phyloP scores from a whole-genome alignment of 2,797 vertebrate species.

The Gypaetus barbatus region DNA sequence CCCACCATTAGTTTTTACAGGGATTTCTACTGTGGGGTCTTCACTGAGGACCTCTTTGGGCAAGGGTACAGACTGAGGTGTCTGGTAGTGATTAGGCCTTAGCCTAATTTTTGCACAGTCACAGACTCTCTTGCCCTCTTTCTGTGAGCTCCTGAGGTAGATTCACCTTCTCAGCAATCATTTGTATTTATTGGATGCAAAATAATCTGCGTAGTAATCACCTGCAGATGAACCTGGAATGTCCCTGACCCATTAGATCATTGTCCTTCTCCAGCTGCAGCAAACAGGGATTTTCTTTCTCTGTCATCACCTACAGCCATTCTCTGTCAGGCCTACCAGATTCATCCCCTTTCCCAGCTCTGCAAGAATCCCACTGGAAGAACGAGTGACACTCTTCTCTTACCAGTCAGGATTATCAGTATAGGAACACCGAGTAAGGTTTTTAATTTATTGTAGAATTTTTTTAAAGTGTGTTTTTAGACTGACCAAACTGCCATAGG shows the following conservation, averaged over 20 bases:
- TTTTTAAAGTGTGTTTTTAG: neutral
- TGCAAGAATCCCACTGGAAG: neutral
- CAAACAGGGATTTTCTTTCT: neutral
- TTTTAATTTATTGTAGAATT: neutral
- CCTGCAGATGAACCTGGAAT: neutral
- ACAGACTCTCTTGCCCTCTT: neutral
- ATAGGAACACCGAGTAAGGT: neutral
- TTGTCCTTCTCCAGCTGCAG: neutral
- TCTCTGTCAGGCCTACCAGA: neutral
- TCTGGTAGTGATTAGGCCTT: neutral
- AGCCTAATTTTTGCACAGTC: neutral
- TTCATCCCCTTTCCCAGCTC: neutral
- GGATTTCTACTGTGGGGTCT: neutral
- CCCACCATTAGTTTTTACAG: neutral
- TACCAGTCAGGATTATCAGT: neutral
- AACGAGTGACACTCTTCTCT: neutral
- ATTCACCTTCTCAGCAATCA: neutral
- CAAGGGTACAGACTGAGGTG: neutral
- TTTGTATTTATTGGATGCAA: neutral
- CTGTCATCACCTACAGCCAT: neutral
- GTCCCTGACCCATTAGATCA: neutral
- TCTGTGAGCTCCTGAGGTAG: neutral
- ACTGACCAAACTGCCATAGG: neutral
- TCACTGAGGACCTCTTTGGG: neutral
- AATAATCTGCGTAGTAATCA: neutral